phyloP scores from a whole-genome alignment of 2,113 vertebrate species.

The Bagarius yarrelli region DNA sequence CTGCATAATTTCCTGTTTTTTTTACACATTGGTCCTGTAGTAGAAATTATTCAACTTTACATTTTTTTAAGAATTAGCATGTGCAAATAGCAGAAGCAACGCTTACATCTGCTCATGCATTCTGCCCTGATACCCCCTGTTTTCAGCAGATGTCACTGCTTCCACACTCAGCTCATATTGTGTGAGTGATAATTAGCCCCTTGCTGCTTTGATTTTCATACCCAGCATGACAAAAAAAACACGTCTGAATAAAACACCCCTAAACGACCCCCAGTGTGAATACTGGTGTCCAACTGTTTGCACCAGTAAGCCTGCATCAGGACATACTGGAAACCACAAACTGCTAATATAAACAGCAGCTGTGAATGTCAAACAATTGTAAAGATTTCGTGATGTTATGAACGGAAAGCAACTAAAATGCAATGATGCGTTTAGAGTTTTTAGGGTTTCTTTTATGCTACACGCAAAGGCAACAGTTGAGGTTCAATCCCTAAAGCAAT shows the following conservation, averaged over 20 bases:
- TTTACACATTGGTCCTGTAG: too few relatives aligned
- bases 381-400: not conserved
- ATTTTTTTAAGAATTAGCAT: not conserved
- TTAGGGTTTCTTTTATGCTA: not conserved
- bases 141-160: constrained; percentile 47
- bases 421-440: not conserved
- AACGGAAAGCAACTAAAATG: not conserved
- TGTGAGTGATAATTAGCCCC: constrained; percentile 55
- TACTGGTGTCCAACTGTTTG: not conserved
- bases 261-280: constrained; percentile 45
- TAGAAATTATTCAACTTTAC: too few relatives aligned
- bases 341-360: constrained; percentile 10
- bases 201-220: constrained; percentile 58
- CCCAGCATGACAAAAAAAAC: not conserved
- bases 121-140: not conserved
- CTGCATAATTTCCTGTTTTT: too few relatives aligned
- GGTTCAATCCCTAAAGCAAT: not conserved
- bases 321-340: not conserved
- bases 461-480: not conserved
- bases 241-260: constrained; percentile 40
- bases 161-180: constrained; percentile 35
- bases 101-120: not conserved
- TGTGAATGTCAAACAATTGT: not conserved
- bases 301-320: constrained; percentile 2
- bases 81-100: not conserved